These are phyloP conservation scores for Cylloceria caligata DNA, from an alignment of 2,888 invertebrate genomes.

Conservation along the genomic window DNA sequence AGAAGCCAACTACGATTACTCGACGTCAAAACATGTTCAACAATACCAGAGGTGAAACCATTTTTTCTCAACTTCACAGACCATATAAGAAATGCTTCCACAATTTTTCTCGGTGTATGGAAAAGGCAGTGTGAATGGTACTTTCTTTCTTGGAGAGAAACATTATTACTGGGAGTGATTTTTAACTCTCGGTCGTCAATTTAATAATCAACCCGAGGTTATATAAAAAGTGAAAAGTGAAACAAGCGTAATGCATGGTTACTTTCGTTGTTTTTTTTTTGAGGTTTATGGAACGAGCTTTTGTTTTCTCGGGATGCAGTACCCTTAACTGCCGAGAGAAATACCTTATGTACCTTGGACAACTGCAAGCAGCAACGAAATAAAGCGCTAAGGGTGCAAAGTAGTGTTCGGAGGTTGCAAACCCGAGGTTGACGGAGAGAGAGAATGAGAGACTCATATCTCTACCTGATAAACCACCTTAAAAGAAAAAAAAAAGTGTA, in stretches of 20 bases:
- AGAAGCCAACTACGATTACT: slow-evolving; percentile 1
- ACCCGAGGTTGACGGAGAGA: too few relatives aligned
- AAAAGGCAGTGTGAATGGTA: slow-evolving; percentile 1
- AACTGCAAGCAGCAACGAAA: slow-evolving; percentile 59
- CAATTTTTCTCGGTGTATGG: neutral
- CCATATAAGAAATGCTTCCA: neutral
- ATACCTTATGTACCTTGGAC: slow-evolving; percentile 59
- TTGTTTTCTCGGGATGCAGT: neutral
- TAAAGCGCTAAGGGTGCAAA: slow-evolving; percentile 40
- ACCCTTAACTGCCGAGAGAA: slow-evolving; percentile 29
- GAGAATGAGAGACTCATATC: slow-evolving; percentile 2
- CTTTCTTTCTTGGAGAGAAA: neutral
- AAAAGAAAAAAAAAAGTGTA: slow-evolving; percentile 16
- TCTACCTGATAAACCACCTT: too few relatives aligned
- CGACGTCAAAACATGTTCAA: neutral
- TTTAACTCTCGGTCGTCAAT: slow-evolving; percentile 1
- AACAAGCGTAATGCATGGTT: neutral
- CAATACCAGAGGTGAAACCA: neutral
- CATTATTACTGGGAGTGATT: neutral
- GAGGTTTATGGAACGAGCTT: slow-evolving; percentile 18
- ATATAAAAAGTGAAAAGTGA: slow-evolving; percentile 30
- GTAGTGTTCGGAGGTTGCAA: slow-evolving; percentile 25
- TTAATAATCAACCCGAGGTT: slow-evolving; percentile 20
- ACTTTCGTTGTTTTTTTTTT: slow-evolving; percentile 2
- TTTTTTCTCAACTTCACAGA: neutral